Base-by-base conservation (phyloP, 2,797 vertebrate genomes). In the Tokudaia tokunoshimensis region DNA sequence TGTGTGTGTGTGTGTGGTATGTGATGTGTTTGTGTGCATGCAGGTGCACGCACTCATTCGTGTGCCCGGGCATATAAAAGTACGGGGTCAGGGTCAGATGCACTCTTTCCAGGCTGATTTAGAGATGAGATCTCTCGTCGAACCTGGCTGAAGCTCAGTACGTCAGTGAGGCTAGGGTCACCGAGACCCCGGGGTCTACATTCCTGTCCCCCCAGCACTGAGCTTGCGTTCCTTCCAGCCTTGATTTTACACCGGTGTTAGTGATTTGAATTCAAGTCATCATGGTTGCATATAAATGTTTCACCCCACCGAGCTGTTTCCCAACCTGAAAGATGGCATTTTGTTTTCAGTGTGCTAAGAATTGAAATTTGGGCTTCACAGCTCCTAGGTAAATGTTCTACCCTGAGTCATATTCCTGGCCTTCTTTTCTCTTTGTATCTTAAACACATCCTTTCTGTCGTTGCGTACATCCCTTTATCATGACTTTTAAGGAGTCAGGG, bases 401-500 rank as follows among this genome's bases (percentile, higher is more conserved):
- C 24, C n/a, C 52, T 59, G 52, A 59, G 37, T 20, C 55, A 31
- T 44, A 41, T 0, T 59, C 70, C 50, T 3, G 22, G 11, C 55
- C 55, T 78, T 55, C 13, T 20, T 52, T 52, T 61, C 44, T 55
- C 80, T 75, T 47, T 14, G 4, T 12, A 50, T 29, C 65, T 52
- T 59, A 47, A 83, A n/a, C 41, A 86, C 2, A 75, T 88, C 37
- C 57, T 92, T 92, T 59, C 61, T 83, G 31, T 79, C 85, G 17
- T 78, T 72, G 34, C 11, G 0, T 83, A 10, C 67, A 93, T 96
- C 47, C 19, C 78, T 95, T 82, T 92, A 82, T 72, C 19, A 84
- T 52, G 34, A 65, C 52, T 87, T 93, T 70, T 22, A 79, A 94
- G 76, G 17, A 80, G 70, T 14, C 37, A 31, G 78, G 47, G 26